Conservation (phyloP, 2,113 vertebrate genomes). For the Romanogobio albipinnatus region DNA sequence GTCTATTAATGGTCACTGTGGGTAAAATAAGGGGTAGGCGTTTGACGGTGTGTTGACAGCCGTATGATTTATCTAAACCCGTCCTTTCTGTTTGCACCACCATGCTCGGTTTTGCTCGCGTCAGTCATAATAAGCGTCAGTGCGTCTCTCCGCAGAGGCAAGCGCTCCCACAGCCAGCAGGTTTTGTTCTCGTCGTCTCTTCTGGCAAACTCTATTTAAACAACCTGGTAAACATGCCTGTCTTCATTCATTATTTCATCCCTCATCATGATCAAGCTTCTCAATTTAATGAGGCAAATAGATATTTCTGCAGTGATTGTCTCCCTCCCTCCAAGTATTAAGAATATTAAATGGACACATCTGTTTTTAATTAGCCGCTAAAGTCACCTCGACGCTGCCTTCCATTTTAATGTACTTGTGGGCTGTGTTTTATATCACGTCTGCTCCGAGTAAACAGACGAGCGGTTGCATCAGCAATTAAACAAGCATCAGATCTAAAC, state of each 20-base stretch:
- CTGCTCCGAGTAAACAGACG: conserved; percentile 26
- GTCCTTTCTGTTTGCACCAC: conserved; percentile 46
- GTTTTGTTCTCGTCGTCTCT: conserved; percentile 56
- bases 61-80: conserved; percentile 49
- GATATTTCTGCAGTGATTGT: conserved; percentile 81
- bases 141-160: conserved; percentile 47
- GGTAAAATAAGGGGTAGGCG: conserved; percentile 25
- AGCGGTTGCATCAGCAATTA: background rate
- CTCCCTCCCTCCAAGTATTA: conserved; percentile 84
- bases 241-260: conserved; percentile 80
- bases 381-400: conserved; percentile 81
- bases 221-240: conserved; percentile 80
- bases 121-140: conserved; percentile 62
- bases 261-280: conserved; percentile 81
- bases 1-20: conserved; percentile 26
- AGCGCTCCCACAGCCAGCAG: conserved; percentile 34
- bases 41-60: conserved; percentile 45
- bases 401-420: conserved; percentile 79
- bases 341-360: conserved; percentile 86
- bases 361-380: conserved; percentile 84
- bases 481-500: background rate
- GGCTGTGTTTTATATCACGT: conserved; percentile 53
- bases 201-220: conserved; percentile 75
- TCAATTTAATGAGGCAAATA: conserved; percentile 82
- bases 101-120: conserved; percentile 41